Percentiles rank a stretch among this genome's conserved stretches.
Evolutionary conservation across 2,888 invertebrate genomes (phyloP).

Genomic region (Seira sanloemensis): DNA sequence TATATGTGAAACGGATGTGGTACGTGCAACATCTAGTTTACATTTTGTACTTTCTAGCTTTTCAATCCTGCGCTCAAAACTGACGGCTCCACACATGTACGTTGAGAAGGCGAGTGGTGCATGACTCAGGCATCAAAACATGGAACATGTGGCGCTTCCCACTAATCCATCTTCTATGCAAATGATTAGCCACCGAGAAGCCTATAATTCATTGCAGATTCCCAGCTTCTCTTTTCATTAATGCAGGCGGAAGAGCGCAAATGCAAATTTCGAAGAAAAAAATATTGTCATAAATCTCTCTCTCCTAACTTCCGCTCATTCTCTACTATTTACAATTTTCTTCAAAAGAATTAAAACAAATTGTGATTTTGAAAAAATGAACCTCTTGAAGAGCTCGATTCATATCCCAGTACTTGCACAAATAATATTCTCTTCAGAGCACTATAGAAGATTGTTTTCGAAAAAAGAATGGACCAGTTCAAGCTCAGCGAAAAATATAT

Average conservation of each 20-base stretch:
- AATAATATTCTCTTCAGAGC: neutral
- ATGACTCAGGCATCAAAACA: neutral
- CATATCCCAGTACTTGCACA: too few relatives aligned
- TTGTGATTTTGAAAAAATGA: neutral
- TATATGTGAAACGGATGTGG: too few relatives aligned
- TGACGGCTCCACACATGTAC: too few relatives aligned
- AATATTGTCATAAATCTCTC: slow-evolving; percentile 5
- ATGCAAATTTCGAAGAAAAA: slow-evolving; percentile 10
- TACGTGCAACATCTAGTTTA: too few relatives aligned
- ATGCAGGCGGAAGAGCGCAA: neutral
- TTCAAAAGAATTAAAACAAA: neutral
- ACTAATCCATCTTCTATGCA: slow-evolving; percentile 40
- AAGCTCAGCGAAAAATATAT: slow-evolving; percentile 8
- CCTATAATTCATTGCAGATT: neutral
- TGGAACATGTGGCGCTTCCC: slow-evolving; percentile 15
- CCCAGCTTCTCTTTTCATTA: neutral
- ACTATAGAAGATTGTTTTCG: slow-evolving; percentile 4
- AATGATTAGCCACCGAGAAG: slow-evolving; percentile 12
- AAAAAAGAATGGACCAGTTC: neutral
- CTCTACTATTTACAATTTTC: neutral
- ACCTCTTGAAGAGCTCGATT: neutral
- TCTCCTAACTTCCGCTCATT: neutral
- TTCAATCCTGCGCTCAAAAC: too few relatives aligned
- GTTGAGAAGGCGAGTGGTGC: too few relatives aligned
- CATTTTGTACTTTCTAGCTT: too few relatives aligned